Conservation (phyloP, 2,888 invertebrate species). For the Pristionchus mayeri region DNA sequence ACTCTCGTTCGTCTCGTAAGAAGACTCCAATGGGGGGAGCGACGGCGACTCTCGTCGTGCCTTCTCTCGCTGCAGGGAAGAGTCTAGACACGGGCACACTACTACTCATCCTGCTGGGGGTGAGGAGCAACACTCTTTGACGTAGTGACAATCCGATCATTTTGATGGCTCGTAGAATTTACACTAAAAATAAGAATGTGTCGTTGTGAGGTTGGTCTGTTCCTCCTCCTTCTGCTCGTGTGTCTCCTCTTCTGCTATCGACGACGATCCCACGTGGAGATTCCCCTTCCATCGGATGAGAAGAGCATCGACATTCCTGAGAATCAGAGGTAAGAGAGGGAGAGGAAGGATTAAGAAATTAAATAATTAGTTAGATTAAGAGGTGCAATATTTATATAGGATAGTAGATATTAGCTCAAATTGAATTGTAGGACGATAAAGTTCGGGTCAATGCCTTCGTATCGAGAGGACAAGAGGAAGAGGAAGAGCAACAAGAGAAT, state of each 20-base stretch:
- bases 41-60: conserved; percentile 56
- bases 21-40: neutral
- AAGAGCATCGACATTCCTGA: conserved; percentile 46
- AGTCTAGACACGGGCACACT: conserved; percentile 76
- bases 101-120: conserved; percentile 77
- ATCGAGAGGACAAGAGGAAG: conserved; percentile 75
- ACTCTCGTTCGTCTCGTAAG: conserved; percentile 45
- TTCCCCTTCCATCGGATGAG: conserved; percentile 69
- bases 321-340: conserved; percentile 24
- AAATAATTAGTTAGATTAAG: too few species aligned
- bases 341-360: too few species aligned
- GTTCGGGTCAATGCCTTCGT: conserved; percentile 78
- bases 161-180: neutral
- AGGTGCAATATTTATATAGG: neutral
- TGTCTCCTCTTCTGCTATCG: conserved; percentile 78
- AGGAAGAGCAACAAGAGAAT: conserved; percentile 72
- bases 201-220: conserved; percentile 75
- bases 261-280: conserved; percentile 62
- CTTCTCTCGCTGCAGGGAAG: conserved; percentile 63
- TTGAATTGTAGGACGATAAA: conserved; percentile 72
- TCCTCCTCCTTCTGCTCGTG: conserved; percentile 77
- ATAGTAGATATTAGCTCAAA: neutral
- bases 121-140: too few species aligned
- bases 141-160: too few species aligned
- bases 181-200: neutral